Conservation (phyloP, 2,797 vertebrate genomes). For the Chromobotia macracanthus region DNA sequence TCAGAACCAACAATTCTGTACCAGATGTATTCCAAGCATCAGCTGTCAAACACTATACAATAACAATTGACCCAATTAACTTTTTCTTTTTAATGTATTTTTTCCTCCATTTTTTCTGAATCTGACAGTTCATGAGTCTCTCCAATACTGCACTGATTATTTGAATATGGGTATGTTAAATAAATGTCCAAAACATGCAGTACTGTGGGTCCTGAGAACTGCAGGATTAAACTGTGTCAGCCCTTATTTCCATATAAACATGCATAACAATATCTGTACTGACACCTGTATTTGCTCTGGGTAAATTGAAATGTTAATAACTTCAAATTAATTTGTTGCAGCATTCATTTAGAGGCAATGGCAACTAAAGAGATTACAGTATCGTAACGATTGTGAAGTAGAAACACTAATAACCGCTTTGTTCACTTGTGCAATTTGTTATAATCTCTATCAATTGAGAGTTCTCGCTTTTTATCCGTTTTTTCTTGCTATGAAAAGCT, state of each 20-base stretch:
- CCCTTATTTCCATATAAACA: neutral
- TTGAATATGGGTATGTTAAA: neutral
- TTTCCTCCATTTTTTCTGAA: too few species aligned
- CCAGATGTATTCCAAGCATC: too few species aligned
- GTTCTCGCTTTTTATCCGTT: too few species aligned
- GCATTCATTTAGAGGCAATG: neutral
- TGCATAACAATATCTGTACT: neutral
- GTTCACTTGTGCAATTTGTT: neutral
- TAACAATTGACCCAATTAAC: too few species aligned
- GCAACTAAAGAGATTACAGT: neutral
- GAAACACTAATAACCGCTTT: neutral
- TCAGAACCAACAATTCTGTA: too few species aligned
- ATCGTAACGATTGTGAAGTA: neutral
- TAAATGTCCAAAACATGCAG: neutral
- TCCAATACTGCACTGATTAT: neutral
- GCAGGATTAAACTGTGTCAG: neutral
- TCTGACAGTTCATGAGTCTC: neutral
- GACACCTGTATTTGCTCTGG: neutral
- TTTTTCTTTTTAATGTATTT: too few species aligned
- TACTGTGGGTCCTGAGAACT: neutral
- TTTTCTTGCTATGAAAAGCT: neutral
- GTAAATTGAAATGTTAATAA: conserved; percentile 15
- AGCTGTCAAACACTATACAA: too few species aligned
- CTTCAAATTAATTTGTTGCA: neutral
- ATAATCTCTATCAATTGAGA: too few species aligned